Conservation (phyloP, 2,113 vertebrate genomes). For the Sturnira hondurensis region DNA sequence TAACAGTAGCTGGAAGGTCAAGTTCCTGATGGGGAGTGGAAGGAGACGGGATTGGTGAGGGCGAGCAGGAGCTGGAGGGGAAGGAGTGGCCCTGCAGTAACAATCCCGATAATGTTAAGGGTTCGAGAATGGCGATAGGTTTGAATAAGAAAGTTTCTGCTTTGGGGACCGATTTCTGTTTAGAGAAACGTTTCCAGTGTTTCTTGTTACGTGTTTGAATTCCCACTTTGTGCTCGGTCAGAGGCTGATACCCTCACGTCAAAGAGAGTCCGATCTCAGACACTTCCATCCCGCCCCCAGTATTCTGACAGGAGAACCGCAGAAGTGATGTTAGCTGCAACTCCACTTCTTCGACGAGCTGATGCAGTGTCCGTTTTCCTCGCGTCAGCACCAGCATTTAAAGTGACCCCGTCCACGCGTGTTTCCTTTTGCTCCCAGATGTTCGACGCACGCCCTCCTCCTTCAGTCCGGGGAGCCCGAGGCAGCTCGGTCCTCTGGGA, state of each 20-base stretch:
- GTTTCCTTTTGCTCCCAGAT: not conserved
- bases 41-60: not conserved
- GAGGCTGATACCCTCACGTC: not conserved
- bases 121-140: not conserved
- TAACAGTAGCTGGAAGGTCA: not conserved
- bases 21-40: not conserved
- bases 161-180: not conserved
- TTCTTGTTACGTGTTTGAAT: not conserved
- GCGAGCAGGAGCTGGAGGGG: not conserved
- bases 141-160: constrained; percentile 21
- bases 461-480: not conserved
- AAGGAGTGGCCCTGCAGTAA: not conserved
- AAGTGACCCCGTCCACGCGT: not conserved
- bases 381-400: not conserved
- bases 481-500: not conserved
- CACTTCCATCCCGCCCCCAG: not conserved
- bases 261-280: not conserved
- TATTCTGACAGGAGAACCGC: not conserved
- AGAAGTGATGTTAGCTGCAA: not conserved
- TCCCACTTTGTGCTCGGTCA: not conserved
- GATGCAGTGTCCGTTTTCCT: not conserved
- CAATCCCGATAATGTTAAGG: not conserved
- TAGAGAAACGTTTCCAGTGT: not conserved
- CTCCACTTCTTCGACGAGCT: not conserved
- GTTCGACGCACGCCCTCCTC: not conserved